Evolutionary conservation across 2,888 invertebrate species (phyloP), one percentile per base, ranked within the genome.

Genomic region (Hydrotaea diabolus): DNA sequence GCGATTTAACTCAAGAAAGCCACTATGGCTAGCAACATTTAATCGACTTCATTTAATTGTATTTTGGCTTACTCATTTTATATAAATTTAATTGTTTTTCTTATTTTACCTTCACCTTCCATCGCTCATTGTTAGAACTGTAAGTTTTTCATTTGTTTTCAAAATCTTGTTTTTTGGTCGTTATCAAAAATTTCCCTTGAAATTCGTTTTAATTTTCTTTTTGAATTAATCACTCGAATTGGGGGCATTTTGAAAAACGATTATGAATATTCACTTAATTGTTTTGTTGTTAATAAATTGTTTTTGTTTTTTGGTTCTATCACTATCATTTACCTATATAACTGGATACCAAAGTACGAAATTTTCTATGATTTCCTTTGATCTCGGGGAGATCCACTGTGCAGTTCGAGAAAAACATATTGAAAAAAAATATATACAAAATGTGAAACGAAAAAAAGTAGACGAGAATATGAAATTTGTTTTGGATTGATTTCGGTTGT

Each of bases 261-360:
- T 73, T 81, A 55, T 81, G 78, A 84, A 75, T 75, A 75, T 23
- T 59, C 77, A 71, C 31, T 76, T 66, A 71, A 23, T 82, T 77
- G 21, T 55, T 43, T 66, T 36, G 21, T 71, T 53, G 73, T 69
- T 66, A 19, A n/a, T n/a, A n/a, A n/a, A n/a, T n/a, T n/a, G 8
- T 64, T 26, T n/a, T 72, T 13, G 15, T 73, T 77, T 9, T 57
- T 26, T 19, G 5, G 2, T 26, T 9, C 59, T 23, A 77, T 71
- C 76, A 31, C 76, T 81, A 83, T 72, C 86, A 83, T 87, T 95
- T 98, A 99, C 99, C 99, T 97, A 99, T 97, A 93, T 98, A 98
- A 94, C 98, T 98, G 95, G 98, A 97, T 94, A 99, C 99, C 95
- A 99, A 96, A 94, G 98, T 98, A 95, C 99, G 96, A 97, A 99